Evolutionary conservation across 2,113 vertebrate genomes (phyloP).

Genomic region (Lepus americanus): DNA sequence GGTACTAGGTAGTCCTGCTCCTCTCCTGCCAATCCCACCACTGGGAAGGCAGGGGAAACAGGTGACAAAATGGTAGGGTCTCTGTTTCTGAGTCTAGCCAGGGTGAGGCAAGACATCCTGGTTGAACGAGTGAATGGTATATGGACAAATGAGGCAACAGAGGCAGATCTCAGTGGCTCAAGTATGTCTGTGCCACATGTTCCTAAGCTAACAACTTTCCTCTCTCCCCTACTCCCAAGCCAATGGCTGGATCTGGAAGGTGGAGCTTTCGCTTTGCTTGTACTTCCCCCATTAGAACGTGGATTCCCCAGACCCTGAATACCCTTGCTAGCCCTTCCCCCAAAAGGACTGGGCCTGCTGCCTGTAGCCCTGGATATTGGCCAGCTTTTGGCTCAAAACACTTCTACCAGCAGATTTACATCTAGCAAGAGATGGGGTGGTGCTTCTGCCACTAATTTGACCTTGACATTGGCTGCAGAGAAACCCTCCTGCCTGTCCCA

Average conservation of each 20-base stretch:
- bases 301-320: background rate
- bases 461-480: background rate
- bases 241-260: constrained; percentile 6
- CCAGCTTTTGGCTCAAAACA: background rate
- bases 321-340: background rate
- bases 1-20: background rate
- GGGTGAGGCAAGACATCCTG: too few relatives aligned
- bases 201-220: background rate
- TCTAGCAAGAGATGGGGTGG: background rate
- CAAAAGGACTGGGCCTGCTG: background rate
- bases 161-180: background rate
- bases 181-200: background rate
- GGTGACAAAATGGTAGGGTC: background rate
- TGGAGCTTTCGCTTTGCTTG: background rate
- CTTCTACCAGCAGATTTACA: background rate
- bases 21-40: background rate
- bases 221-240: background rate
- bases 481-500: background rate
- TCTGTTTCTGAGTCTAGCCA: background rate
- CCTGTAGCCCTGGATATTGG: background rate
- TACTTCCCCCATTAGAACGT: background rate
- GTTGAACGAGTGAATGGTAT: too few relatives aligned
- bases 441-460: background rate
- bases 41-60: background rate
- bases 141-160: background rate